Evolutionary conservation across 2,113 vertebrate genomes (phyloP).

Genomic region (Lepus timidus): DNA sequence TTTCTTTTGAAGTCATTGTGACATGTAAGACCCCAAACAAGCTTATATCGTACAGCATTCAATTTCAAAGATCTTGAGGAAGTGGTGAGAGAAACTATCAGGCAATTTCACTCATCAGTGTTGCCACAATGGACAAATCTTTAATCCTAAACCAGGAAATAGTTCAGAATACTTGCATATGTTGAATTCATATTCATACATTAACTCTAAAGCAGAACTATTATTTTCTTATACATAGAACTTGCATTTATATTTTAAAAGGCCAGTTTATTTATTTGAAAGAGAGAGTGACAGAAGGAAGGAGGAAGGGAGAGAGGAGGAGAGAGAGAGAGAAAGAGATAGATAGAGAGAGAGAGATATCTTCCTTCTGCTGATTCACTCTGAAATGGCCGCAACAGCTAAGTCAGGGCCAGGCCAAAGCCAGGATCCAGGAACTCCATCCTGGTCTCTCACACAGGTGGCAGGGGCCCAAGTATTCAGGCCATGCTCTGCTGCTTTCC

Average conservation of each 20-base stretch:
- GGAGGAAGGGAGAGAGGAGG: too few relatives aligned
- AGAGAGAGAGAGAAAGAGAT: too few relatives aligned
- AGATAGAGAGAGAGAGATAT: too few relatives aligned
- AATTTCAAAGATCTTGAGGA: slow-evolving; percentile 35
- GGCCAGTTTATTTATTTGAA: too few relatives aligned
- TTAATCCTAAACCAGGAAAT: slow-evolving; percentile 22
- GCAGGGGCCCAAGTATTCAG: too few relatives aligned
- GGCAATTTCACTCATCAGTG: neutral
- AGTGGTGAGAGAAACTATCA: neutral
- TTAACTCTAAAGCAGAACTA: neutral
- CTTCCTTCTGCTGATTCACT: too few relatives aligned
- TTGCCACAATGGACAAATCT: neutral
- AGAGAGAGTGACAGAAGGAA: too few relatives aligned
- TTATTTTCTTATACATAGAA: slow-evolving; percentile 3
- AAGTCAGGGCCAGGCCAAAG: too few relatives aligned
- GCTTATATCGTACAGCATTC: neutral
- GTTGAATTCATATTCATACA: neutral
- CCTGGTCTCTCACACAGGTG: too few relatives aligned
- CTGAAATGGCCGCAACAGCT: too few relatives aligned
- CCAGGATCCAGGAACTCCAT: too few relatives aligned
- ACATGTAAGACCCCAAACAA: neutral
- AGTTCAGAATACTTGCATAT: neutral
- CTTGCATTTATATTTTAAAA: neutral
- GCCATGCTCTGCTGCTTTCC: too few relatives aligned
- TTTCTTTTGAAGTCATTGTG: slow-evolving; percentile 55